Percentiles rank a stretch among this genome's conserved stretches.
Conservation (phyloP, 2,797 vertebrate species). For the Chelon auratus region DNA sequence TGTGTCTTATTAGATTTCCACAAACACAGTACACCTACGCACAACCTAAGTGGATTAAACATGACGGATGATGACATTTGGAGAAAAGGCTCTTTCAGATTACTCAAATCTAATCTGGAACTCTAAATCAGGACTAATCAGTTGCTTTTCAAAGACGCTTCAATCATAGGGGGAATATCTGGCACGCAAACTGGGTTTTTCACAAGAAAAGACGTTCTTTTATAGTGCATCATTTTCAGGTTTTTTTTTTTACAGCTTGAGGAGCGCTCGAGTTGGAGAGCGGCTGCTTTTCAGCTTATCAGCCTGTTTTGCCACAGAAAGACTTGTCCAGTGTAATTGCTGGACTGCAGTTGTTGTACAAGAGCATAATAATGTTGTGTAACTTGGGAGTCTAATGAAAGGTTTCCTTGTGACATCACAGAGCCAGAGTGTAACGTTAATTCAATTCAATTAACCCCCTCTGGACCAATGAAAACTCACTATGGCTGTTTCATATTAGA, state of each 20-base stretch:
- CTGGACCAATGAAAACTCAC: constrained; percentile 69
- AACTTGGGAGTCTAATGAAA: constrained; percentile 54
- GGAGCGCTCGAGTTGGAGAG: constrained; percentile 40
- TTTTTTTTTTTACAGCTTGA: constrained; percentile 58
- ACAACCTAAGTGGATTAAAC: constrained; percentile 81
- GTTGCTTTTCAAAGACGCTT: constrained; percentile 79
- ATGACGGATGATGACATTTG: constrained; percentile 84
- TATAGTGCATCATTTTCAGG: constrained; percentile 72
- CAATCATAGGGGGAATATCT: constrained; percentile 73
- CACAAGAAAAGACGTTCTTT: constrained; percentile 67
- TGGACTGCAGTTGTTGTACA: constrained; percentile 23
- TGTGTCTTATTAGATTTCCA: constrained; percentile 82
- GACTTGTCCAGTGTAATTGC: constrained; percentile 35
- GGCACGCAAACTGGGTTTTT: constrained; percentile 74
- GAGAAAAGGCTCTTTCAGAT: constrained; percentile 82
- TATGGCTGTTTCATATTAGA: constrained; percentile 67
- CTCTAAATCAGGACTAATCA: constrained; percentile 83
- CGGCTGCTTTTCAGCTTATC: constrained; percentile 29
- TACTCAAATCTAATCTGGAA: constrained; percentile 82
- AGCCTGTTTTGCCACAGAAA: constrained; percentile 27
- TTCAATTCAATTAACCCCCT: constrained; percentile 77
- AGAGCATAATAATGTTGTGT: constrained; percentile 32
- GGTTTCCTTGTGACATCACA: constrained; percentile 70
- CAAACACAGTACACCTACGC: constrained; percentile 82
- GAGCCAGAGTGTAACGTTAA: constrained; percentile 66